Evolutionary conservation across 2,113 vertebrate genomes (phyloP), one percentile per base, ranked within the genome.

Genomic region (Carlito syrichta): DNA sequence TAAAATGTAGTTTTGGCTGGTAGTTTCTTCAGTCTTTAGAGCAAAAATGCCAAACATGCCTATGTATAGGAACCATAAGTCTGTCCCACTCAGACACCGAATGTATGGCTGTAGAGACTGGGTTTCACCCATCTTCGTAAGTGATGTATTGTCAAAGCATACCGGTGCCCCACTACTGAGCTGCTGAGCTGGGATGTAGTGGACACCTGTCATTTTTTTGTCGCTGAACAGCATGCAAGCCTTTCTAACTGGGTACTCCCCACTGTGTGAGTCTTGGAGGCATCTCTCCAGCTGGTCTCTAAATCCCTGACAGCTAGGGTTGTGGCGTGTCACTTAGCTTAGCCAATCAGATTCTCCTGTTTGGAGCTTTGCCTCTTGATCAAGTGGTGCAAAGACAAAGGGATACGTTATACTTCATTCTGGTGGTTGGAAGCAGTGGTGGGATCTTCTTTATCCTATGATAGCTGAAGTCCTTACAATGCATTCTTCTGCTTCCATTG

Each of bases 31-130:
- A 73, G 54, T 32, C 20, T 84, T 93, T 54, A 68, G 8, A 73
- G n/a, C 23, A 77, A 73, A 68, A 93, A 81, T 96, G 95, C 52
- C 63, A 94, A 58, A 85, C 45, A 86, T 82, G 5, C n/a, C 43
- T 52, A 9, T 35, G 5, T 25, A 3, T 8, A 3, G 83, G 45
- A 69, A 63, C 71, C 45, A 56, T 11, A 19, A 77, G 35, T 63
- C 78, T 79, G 62, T 8, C 35, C 32, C 16, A 6, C 16, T 82
- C 62, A 40, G 38, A 22, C 7, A 20, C 35, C 27, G 45, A 48
- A 23, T 50, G 76, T 92, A 17, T 68, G 71, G 35, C 16, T 81
- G 1, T 12, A 50, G 56, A 45, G 43, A 76, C 52, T 90, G 22
- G 5, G 45, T 86, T 82, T 83, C 66, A 58, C 19, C 3, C 8